Base-by-base conservation (phyloP, 2,888 invertebrate species). In the Apodemia mormo region DNA sequence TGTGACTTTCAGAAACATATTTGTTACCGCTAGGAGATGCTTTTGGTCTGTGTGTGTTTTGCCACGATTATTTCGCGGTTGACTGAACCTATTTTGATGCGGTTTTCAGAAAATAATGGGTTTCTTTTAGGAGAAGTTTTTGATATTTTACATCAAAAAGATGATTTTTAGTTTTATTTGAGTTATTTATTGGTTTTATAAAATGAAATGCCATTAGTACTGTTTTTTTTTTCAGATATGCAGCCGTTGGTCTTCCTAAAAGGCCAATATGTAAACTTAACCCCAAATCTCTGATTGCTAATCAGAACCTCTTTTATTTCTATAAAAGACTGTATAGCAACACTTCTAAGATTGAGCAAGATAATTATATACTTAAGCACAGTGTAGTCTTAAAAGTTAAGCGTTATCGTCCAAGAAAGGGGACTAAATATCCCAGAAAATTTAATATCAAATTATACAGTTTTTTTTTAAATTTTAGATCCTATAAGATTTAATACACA, bases 221-320 rank as follows among this genome's bases (percentile, higher is more conserved):
- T 8, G 2, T 7, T 43, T 10, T 52, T n/a, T 52, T 52, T 52
- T 52, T 52, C 49, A 52, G 40, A 68, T 71, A 71, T 68, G 56
- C 61, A 29, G 71, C 71, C 43, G 66, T 33, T 71, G 71, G 71
- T 68, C 45, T 71, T 58, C 71, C 71, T 71, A 71, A 66, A 71
- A 71, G 66, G 68, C 68, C 71, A 68, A 67, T n/a, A 54, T 67
- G 56, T 29, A 56, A 67, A 56, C 54, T 37, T 40, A 67, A 14
- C 4, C 12, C 45, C 45, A 45, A 45, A 45, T 45, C 49, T 14
- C 12, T 49, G 14, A 14, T 49, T 14, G 2, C 14, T 14, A 14
- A 14, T 49, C 14, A 49, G 1, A 14, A 49, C 0, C 49, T 49
- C 49, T 49, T 49, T 49, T 49, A 49, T 49, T 49, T 49, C 2